Conservation (phyloP, 2,888 invertebrate genomes). For the Emesis furor region DNA sequence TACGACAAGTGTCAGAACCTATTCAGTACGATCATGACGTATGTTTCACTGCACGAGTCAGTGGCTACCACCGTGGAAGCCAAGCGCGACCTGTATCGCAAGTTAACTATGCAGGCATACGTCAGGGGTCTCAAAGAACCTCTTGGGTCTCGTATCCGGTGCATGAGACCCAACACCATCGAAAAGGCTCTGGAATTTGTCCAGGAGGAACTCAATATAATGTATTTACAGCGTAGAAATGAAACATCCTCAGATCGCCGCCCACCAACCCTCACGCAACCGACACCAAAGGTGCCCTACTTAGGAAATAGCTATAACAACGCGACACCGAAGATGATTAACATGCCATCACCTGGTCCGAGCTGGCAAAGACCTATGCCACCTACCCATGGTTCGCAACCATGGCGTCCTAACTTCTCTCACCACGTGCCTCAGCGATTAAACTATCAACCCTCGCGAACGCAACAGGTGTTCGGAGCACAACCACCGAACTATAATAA, state of each 20-base stretch:
- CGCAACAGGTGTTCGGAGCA: background rate
- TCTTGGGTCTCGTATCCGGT: conserved; percentile 65
- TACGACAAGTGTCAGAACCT: conserved; percentile 53
- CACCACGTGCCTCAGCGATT: background rate
- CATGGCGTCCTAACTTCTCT: background rate
- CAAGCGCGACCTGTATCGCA: conserved; percentile 57
- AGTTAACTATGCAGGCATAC: conserved; percentile 54
- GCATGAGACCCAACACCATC: conserved; percentile 52
- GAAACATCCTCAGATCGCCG: conserved; percentile 31
- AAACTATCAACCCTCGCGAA: background rate
- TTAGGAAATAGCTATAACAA: background rate
- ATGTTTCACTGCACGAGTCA: conserved; percentile 43
- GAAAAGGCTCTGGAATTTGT: conserved; percentile 55
- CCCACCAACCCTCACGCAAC: background rate
- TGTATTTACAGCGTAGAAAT: conserved; percentile 47
- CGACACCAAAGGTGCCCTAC: background rate
- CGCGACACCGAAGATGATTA: background rate
- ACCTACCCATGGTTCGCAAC: background rate
- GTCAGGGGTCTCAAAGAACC: conserved; percentile 64
- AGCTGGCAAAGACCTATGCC: background rate
- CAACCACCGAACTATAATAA: background rate
- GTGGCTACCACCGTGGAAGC: conserved; percentile 48
- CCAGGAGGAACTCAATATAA: conserved; percentile 46
- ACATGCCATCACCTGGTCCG: background rate
- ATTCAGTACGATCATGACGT: conserved; percentile 62